phyloP scores from a whole-genome alignment of 1,140 invertebrate species.

The Drosophila jambulina region DNA sequence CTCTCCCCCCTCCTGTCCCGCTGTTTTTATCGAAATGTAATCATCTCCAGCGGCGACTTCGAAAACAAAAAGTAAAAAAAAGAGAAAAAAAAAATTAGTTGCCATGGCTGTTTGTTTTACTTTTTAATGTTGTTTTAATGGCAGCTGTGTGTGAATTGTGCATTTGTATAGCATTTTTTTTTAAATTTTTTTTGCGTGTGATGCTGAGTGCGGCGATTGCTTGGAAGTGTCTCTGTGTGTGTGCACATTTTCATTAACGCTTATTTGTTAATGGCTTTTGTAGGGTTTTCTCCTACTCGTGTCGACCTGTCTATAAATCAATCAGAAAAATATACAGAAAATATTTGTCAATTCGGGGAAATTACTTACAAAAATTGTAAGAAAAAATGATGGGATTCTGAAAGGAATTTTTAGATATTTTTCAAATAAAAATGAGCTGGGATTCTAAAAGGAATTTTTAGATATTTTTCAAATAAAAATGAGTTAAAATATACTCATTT shows the following conservation, averaged over 20 bases:
- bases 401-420: background rate
- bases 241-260: conserved; percentile 52
- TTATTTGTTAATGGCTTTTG: conserved; percentile 49
- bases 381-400: background rate
- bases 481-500: too few relatives aligned
- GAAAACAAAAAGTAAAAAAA: conserved; percentile 31
- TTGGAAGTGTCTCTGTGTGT: conserved; percentile 11
- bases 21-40: conserved; percentile 57
- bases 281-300: conserved; percentile 6
- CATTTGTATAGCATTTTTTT: conserved; percentile 8
- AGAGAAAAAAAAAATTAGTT: conserved; percentile 50
- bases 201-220: conserved; percentile 22
- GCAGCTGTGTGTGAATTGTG: conserved; percentile 50
- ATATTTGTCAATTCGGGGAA: conserved; percentile 20
- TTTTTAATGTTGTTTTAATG: conserved; percentile 76
- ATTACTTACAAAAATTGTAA: background rate
- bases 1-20: background rate
- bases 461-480: background rate
- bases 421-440: background rate
- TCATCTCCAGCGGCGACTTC: conserved; percentile 43
- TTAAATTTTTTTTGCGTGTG: conserved; percentile 16
- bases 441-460: background rate
- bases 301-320: conserved; percentile 33
- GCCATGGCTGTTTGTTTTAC: conserved; percentile 66
- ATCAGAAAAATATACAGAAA: conserved; percentile 3